Evolutionary conservation across 2,113 vertebrate genomes (phyloP).

Genomic region (Microtus ochrogaster): DNA sequence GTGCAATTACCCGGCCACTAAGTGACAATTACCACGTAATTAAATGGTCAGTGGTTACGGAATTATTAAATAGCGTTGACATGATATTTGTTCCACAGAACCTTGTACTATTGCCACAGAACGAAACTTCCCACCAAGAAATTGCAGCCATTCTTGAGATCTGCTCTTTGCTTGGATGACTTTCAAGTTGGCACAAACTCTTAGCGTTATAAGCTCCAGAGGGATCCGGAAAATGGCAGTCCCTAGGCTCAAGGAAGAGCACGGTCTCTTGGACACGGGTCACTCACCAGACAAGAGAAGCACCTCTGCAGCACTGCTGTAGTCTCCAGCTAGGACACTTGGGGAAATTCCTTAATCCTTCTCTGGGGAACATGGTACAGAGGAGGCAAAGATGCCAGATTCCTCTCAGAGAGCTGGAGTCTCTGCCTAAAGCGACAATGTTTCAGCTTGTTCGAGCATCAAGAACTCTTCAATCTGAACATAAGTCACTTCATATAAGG

Average conservation of each 20-base stretch:
- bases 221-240: neutral
- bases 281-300: neutral
- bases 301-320: neutral
- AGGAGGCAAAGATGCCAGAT: slow-evolving; percentile 25
- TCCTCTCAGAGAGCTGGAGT: slow-evolving; percentile 35
- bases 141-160: slow-evolving; percentile 55
- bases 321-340: slow-evolving; percentile 33
- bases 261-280: neutral
- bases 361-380: neutral
- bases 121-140: slow-evolving; percentile 70
- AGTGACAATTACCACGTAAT: slow-evolving; percentile 76
- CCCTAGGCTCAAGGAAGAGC: neutral
- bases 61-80: slow-evolving; percentile 79
- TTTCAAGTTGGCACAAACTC: slow-evolving; percentile 36
- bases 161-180: slow-evolving; percentile 31
- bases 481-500: neutral
- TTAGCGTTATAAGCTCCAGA: neutral
- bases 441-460: neutral
- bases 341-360: neutral
- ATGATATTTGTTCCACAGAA: slow-evolving; percentile 75
- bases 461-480: too few species aligned
- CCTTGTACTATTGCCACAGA: slow-evolving; percentile 62
- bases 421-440: neutral
- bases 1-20: slow-evolving; percentile 78
- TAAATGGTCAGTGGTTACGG: slow-evolving; percentile 77